A percentile compares a stretch with the other conserved stretches of the same genome.
Evolutionary conservation across 2,888 invertebrate species (phyloP).

Genomic region (Tigriopus californicus): DNA sequence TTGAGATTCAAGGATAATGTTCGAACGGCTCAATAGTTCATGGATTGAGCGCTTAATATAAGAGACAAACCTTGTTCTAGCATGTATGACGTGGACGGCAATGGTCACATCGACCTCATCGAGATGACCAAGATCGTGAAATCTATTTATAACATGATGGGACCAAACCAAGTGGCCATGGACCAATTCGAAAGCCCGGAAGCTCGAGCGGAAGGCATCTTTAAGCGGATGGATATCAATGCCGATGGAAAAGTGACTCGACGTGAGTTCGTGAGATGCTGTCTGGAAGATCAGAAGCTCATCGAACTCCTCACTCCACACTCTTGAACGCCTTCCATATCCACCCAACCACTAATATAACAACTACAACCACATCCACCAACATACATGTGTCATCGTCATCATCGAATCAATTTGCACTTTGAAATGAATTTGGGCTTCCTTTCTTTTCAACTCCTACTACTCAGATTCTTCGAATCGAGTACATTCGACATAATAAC

Average conservation of each 20-base stretch:
- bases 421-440: too few species aligned
- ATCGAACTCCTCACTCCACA: constrained; percentile 74
- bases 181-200: constrained; percentile 26
- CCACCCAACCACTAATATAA: too few species aligned
- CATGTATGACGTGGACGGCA: constrained; percentile 95
- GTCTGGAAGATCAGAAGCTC: constrained; percentile 82
- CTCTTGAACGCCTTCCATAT: background rate
- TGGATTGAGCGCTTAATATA: background rate
- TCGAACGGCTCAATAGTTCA: too few species aligned
- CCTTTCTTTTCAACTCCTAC: too few species aligned
- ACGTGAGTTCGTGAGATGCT: constrained; percentile 91
- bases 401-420: too few species aligned
- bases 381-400: too few species aligned
- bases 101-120: constrained; percentile 90
- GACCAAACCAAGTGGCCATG: constrained; percentile 10
- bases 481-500: too few species aligned
- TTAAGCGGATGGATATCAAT: constrained; percentile 96
- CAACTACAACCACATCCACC: too few species aligned
- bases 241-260: constrained; percentile 93
- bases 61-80: constrained; percentile 30
- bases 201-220: constrained; percentile 34
- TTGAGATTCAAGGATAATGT: too few species aligned
- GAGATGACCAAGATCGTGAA: constrained; percentile 83
- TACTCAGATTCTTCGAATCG: too few species aligned
- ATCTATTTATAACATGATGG: constrained; percentile 16